Conservation (phyloP, 2,113 vertebrate genomes). For the Hypomesus transpacificus region DNA sequence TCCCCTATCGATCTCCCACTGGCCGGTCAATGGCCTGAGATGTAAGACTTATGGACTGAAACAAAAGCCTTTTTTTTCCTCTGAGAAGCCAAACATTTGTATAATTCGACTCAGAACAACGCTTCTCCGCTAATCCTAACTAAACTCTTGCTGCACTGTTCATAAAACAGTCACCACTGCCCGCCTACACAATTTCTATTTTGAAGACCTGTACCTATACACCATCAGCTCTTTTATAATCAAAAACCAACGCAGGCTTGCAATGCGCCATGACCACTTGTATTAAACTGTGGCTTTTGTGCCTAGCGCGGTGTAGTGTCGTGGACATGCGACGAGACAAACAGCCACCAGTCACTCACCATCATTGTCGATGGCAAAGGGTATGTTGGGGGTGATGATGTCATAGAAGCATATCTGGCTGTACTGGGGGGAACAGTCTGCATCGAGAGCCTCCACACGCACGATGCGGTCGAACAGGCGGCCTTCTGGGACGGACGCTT, state of each 20-base stretch:
- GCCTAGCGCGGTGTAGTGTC: neutral
- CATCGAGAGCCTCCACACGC: conserved; percentile 91
- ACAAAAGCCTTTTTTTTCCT: conserved; percentile 2
- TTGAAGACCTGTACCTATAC: conserved; percentile 16
- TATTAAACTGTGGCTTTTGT: no score
- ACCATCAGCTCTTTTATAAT: no score
- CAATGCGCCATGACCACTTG: no score
- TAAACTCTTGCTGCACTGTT: neutral
- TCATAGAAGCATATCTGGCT: conserved; percentile 99
- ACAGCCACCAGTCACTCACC: conserved; percentile 71
- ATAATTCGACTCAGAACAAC: neutral
- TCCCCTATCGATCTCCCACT: conserved; percentile 32
- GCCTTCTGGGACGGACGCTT: conserved; percentile 88
- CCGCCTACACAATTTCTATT: conserved; percentile 50
- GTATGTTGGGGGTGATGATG: conserved; percentile 94
- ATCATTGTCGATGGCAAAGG: conserved; percentile 95
- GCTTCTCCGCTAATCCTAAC: neutral
- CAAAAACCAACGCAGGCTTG: no score
- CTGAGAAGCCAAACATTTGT: neutral
- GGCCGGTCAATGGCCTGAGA: conserved; percentile 18
- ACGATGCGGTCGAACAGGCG: conserved; percentile 92
- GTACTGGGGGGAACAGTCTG: conserved; percentile 96
- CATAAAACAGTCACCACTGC: neutral
- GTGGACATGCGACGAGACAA: neutral
- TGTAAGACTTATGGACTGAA: neutral